Base-by-base conservation (phyloP, 1,140 invertebrate genomes). In the Drosophila jambulina region DNA sequence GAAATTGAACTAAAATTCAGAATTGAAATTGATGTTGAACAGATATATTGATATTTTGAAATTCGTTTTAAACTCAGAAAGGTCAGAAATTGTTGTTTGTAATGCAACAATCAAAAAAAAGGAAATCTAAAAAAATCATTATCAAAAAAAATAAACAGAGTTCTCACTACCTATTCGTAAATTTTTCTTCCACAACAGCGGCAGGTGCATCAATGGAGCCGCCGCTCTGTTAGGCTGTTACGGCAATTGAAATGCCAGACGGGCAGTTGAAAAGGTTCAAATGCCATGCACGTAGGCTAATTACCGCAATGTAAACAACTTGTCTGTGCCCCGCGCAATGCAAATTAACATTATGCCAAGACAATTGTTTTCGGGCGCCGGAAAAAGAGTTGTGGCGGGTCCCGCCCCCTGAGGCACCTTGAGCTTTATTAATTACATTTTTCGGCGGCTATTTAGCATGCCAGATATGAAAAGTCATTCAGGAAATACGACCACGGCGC, bases 301-400 rank as follows among this genome's bases (percentile, higher is more conserved):
- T 86, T 86, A 86, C 86, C 80, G 82, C 83, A 80, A 83, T 87
- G 84, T 87, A 83, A 82, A 86, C 81, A 77, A 87, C 70, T 87
- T 83, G 87, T 87, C 82, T 59, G 75, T 59, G 75, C 72, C 79
- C 70, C 75, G 60, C 75, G 76, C 84, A 79, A 87, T 83, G 83
- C 82, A 86, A 86, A 86, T 82, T 78, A 80, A 80, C 63, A 87
- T 86, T 80, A 76, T n/a, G 77, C 65, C 64, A 71, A 53, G 53
- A 34, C 72, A 76, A 54, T 76, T 67, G 61, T 59, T 68, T 54
- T 76, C n/a, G 43, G 38, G 38, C 46, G 43, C 70, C 67, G 67
- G 67, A 75, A 42, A 42, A 54, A 36, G 40, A 21, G 54, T 29
- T 29, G 17, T 38, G 36, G 34, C 27, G 25, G 29, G n/a, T 43